These are phyloP conservation scores for Myiotriccus ornatus DNA, from an alignment of 2,797 vertebrate genomes.

Conservation along the genomic window DNA sequence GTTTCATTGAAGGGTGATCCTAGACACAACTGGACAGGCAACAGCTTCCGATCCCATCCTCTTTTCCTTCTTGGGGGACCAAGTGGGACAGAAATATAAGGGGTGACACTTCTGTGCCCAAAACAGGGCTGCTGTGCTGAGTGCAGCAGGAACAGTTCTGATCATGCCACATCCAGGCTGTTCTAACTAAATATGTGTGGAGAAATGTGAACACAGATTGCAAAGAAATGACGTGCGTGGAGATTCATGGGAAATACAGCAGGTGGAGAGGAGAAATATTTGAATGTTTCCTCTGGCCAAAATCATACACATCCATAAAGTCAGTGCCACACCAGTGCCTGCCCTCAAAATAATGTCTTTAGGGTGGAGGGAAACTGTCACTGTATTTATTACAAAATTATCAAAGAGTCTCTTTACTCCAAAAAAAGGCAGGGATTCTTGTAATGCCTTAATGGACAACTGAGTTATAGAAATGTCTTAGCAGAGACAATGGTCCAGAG, in stretches of 20 bases:
- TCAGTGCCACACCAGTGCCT: background rate
- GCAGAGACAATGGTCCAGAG: background rate
- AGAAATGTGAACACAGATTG: background rate
- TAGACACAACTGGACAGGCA: background rate
- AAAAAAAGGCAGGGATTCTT: slow-evolving; percentile 1
- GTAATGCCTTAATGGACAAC: background rate
- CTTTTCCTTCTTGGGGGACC: background rate
- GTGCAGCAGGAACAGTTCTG: background rate
- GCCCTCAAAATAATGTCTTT: background rate
- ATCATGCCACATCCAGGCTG: background rate
- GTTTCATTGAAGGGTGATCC: background rate
- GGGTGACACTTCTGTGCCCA: background rate
- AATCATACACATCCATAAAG: background rate
- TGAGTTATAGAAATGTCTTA: background rate
- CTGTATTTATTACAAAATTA: background rate
- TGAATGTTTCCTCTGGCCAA: background rate
- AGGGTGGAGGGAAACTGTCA: background rate
- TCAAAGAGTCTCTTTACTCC: background rate
- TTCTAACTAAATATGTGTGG: background rate
- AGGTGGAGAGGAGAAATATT: background rate
- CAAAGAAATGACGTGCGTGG: background rate
- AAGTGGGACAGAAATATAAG: background rate
- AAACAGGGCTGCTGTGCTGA: background rate
- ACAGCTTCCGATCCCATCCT: background rate
- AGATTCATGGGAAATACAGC: background rate